These are phyloP conservation scores for Cylindroiulus punctatus DNA, from an alignment of 2,888 invertebrate genomes.

Conservation along the genomic window DNA sequence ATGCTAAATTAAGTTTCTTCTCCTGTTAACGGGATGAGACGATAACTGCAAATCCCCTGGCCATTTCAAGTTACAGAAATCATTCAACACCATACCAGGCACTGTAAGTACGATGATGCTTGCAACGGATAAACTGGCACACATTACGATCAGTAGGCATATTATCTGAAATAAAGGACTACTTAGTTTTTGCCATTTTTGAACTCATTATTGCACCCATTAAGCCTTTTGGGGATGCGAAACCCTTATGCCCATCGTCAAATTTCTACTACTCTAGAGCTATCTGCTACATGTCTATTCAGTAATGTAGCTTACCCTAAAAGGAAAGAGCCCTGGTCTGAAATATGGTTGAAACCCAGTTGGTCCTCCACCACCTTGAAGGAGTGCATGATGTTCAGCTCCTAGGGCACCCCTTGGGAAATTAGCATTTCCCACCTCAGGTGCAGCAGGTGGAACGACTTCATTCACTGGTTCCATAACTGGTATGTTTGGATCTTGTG, in stretches of 20 bases:
- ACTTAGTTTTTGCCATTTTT: not conserved
- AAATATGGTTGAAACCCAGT: conserved; percentile 58
- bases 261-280: too few relatives aligned
- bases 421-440: conserved; percentile 57
- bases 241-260: too few relatives aligned
- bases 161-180: conserved; percentile 64
- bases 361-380: conserved; percentile 58
- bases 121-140: conserved; percentile 83
- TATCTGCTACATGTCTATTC: too few relatives aligned
- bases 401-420: conserved; percentile 57
- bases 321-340: conserved; percentile 56
- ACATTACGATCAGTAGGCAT: conserved; percentile 78
- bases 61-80: not conserved
- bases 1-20: not conserved
- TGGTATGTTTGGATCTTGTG: conserved; percentile 2
- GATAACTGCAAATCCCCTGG: not conserved
- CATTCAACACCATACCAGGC: conserved; percentile 70
- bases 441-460: conserved; percentile 55
- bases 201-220: not conserved
- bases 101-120: conserved; percentile 86
- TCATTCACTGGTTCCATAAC: not conserved
- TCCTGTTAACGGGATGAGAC: not conserved
- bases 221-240: not conserved
- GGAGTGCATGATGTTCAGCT: conserved; percentile 58
- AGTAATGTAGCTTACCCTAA: conserved; percentile 44